Base-by-base conservation (phyloP, 2,888 invertebrate genomes). In the Agriopis marginaria region DNA sequence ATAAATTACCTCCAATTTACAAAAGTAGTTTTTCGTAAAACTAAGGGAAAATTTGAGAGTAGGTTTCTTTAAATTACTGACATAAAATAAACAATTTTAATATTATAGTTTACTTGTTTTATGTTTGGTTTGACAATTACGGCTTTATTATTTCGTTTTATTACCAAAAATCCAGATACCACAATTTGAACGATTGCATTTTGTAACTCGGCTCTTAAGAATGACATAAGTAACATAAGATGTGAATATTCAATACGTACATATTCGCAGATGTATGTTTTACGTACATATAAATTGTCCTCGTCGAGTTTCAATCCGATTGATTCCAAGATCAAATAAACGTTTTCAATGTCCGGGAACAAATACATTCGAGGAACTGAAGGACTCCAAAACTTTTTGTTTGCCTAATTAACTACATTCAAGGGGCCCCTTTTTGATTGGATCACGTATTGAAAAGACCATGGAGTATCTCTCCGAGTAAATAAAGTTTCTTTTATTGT, bases 381-480 rank as follows among this genome's bases (percentile, higher is more conserved):
- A 73, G 77, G 78, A 79, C 79, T 82, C 76, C 79, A 75, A 82
- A 89, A 89, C 86, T 88, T 89, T 85, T 81, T 90, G 85, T 91
- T 92, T 89, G 85, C 87, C 87, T 90, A 91, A 92, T 91, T 92
- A 91, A 91, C 88, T 90, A 90, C 86, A 77, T 90, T 88, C 86
- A 84, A 82, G 82, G 82, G 87, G 85, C 84, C 88, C 64, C 86
- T 84, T 85, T 85, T 87, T 89, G 90, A 91, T 91, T 89, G 87
- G 87, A 89, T 90, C 89, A 91, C 91, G 90, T 91, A 89, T 89
- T 81, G 86, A 80, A 81, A 84, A 89, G 88, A 87, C 88, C 86
- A 86, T 82, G 87, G 86, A 82, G 86, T 87, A 86, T 86, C 87
- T 82, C 79, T 81, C 79, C 68, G 76, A 77, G 86, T 85, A 88